These are phyloP conservation scores for Ptiloglossa arizonensis DNA, from an alignment of 1,140 invertebrate genomes.

Conservation along the genomic window DNA sequence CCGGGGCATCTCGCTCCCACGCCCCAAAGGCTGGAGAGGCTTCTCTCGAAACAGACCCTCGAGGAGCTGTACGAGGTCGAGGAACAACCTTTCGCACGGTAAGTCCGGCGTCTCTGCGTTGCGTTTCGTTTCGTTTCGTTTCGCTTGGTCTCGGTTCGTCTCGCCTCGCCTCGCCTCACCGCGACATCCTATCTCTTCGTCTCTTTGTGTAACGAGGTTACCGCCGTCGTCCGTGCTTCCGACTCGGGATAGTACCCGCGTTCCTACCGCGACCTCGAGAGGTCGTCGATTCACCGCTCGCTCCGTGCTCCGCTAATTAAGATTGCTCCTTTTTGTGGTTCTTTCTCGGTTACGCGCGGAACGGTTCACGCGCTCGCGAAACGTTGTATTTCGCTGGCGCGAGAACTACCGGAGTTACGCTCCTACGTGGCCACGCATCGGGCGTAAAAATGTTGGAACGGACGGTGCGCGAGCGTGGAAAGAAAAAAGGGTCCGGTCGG, in stretches of 20 bases:
- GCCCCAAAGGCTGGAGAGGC: slow-evolving; percentile 79
- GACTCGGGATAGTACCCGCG: slow-evolving; percentile 27
- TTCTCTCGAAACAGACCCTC: slow-evolving; percentile 81
- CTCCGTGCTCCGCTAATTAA: slow-evolving; percentile 21
- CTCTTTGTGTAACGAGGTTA: slow-evolving; percentile 51
- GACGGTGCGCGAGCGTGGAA: neutral
- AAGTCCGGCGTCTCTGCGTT: slow-evolving; percentile 49
- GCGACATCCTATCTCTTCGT: slow-evolving; percentile 19
- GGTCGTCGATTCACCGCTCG: slow-evolving; percentile 35
- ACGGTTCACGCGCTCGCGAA: too few relatives aligned
- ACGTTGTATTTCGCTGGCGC: slow-evolving; percentile 9
- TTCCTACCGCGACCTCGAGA: slow-evolving; percentile 48
- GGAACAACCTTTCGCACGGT: slow-evolving; percentile 83
- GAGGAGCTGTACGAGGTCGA: slow-evolving; percentile 82
- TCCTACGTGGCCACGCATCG: too few relatives aligned
- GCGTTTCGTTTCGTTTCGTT: neutral
- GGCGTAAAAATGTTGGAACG: neutral
- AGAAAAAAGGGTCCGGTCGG: neutral
- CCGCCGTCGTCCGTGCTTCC: slow-evolving; percentile 36
- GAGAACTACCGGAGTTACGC: slow-evolving; percentile 3
- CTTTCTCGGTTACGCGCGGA: slow-evolving; percentile 23
- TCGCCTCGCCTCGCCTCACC: neutral
- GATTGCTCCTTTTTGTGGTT: neutral
- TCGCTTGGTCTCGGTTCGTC: neutral
- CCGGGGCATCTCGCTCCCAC: slow-evolving; percentile 82